Percentiles rank a stretch among this genome's conserved stretches.
phyloP scores from a whole-genome alignment of 2,797 vertebrate species.

The Acanthurus leucopareius region DNA sequence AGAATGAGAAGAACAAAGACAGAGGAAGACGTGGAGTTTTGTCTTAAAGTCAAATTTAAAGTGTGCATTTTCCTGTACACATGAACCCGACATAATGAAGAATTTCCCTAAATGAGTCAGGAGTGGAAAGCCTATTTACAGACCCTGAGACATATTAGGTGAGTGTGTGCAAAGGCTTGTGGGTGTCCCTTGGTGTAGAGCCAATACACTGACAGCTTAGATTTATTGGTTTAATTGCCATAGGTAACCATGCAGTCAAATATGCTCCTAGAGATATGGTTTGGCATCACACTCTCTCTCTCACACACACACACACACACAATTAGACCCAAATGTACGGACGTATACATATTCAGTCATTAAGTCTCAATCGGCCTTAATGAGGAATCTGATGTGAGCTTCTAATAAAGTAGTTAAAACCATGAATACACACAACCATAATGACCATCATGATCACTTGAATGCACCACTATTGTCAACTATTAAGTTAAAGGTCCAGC shows the following conservation, averaged over 20 bases:
- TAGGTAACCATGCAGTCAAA: constrained; percentile 98
- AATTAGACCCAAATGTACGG: not conserved
- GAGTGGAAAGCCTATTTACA: constrained; percentile 39
- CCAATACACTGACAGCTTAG: constrained; percentile 92
- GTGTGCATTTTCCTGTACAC: constrained; percentile 30
- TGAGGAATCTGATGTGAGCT: constrained; percentile 16
- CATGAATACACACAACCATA: not conserved
- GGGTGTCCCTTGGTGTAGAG: constrained; percentile 59
- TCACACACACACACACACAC: not conserved
- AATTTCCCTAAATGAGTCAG: constrained; percentile 48
- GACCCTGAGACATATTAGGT: constrained; percentile 18
- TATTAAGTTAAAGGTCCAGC: not conserved
- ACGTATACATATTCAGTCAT: constrained; percentile 1
- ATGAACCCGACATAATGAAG: constrained; percentile 45
- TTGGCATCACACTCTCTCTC: constrained; percentile 83
- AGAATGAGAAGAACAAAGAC: constrained; percentile 18
- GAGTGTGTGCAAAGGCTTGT: constrained; percentile 17
- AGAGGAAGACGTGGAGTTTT: constrained; percentile 25
- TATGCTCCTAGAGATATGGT: constrained; percentile 92
- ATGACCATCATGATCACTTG: not conserved
- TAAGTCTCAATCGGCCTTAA: constrained; percentile 18
- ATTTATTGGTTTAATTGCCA: constrained; percentile 99
- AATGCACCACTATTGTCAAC: not conserved
- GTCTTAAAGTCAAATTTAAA: constrained; percentile 32
- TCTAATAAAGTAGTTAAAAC: too few species aligned